phyloP scores from a whole-genome alignment of 2,113 vertebrate species.

The Pseudopipra pipra region DNA sequence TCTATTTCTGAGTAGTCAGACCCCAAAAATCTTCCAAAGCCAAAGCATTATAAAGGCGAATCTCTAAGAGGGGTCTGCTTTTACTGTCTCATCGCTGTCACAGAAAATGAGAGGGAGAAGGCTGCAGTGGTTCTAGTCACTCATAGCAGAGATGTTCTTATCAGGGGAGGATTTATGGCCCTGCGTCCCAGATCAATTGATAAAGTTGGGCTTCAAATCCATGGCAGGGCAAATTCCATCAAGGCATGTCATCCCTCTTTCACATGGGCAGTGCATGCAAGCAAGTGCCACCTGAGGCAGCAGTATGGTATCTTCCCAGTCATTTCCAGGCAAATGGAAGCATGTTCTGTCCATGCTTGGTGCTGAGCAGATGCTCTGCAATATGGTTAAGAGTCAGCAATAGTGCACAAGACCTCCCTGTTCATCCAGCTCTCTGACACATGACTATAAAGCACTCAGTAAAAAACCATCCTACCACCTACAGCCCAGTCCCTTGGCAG shows the following conservation, averaged over 20 bases:
- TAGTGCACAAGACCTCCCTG: not conserved
- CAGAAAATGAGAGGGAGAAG: conserved; percentile 18
- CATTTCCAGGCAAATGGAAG: not conserved
- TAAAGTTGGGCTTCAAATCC: not conserved
- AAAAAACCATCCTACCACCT: not conserved
- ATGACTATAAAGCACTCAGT: not conserved
- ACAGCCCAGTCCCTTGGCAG: not conserved
- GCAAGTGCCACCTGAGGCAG: not conserved
- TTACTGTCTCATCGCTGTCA: not conserved
- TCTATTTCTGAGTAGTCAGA: conserved; percentile 12
- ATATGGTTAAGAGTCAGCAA: not conserved
- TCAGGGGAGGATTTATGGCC: not conserved
- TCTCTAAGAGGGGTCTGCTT: not conserved
- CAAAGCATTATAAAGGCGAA: not conserved
- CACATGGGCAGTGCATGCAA: not conserved
- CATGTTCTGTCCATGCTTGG: not conserved
- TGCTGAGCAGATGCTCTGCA: not conserved
- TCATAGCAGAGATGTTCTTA: not conserved
- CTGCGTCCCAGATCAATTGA: not conserved
- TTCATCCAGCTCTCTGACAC: not conserved
- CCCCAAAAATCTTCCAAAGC: not conserved
- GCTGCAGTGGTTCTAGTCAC: not conserved
- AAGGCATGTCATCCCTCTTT: not conserved
- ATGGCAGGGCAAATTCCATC: not conserved
- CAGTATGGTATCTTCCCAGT: not conserved